phyloP scores from a whole-genome alignment of 2,797 vertebrate genomes.

The Crypturellus tataupa region DNA sequence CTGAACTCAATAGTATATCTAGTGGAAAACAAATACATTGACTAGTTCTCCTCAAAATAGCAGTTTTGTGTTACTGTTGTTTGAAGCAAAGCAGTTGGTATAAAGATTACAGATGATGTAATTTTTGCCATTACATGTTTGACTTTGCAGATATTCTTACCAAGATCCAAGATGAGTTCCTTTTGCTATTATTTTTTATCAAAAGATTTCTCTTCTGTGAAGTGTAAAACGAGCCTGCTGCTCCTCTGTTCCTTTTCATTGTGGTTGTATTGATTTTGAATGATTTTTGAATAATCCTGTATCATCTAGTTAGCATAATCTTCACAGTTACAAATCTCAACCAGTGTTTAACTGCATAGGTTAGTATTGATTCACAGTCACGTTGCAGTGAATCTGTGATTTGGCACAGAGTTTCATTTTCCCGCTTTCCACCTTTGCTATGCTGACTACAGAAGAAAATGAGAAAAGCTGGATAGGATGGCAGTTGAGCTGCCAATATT shows the following conservation, averaged over 20 bases:
- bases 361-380: neutral
- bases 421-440: neutral
- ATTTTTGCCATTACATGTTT: constrained; percentile 65
- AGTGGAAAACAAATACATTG: constrained; percentile 61
- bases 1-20: constrained; percentile 49
- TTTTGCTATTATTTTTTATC: constrained; percentile 51
- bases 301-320: neutral
- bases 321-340: neutral
- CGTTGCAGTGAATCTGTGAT: neutral
- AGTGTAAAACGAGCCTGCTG: neutral
- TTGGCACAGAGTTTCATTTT: neutral
- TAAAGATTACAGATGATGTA: constrained; percentile 71
- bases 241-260: neutral
- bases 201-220: constrained; percentile 50
- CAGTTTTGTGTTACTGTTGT: constrained; percentile 49
- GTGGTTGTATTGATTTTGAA: neutral
- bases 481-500: neutral
- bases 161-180: constrained; percentile 53
- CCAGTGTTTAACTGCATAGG: neutral
- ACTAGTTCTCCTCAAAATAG: constrained; percentile 58
- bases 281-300: neutral
- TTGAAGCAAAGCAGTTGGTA: constrained; percentile 69
- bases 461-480: neutral
- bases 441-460: constrained; percentile 34
- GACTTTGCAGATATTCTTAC: constrained; percentile 53